phyloP scores from a whole-genome alignment of 1,140 invertebrate genomes.

The Scaptomyza hsui region DNA sequence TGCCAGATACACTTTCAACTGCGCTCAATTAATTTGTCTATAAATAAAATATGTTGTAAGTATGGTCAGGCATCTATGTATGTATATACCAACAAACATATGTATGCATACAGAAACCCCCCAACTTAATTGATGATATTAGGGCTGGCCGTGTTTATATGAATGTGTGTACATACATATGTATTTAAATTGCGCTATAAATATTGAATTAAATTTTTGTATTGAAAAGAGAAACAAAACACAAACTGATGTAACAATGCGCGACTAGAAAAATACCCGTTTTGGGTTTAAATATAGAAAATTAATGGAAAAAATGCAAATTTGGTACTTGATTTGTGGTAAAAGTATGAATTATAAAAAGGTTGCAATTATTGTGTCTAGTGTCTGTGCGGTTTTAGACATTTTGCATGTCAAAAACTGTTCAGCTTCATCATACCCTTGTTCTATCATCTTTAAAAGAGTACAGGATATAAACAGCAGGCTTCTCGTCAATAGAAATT shows the following conservation, averaged over 20 bases:
- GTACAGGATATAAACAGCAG: constrained; percentile 26
- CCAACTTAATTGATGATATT: constrained; percentile 53
- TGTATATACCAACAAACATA: too few species aligned
- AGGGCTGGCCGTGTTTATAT: constrained; percentile 22
- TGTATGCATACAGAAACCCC: constrained; percentile 9
- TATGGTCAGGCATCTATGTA: constrained; percentile 25
- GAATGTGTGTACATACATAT: not conserved
- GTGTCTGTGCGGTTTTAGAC: not conserved
- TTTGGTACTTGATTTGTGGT: too few species aligned
- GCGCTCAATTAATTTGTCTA: constrained; percentile 49
- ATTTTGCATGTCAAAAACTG: not conserved
- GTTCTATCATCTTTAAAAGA: not conserved
- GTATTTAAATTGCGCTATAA: constrained; percentile 56
- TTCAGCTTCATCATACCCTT: not conserved
- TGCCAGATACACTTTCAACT: constrained; percentile 26
- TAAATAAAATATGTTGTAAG: constrained; percentile 60
- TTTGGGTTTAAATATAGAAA: not conserved
- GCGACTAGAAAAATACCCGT: constrained; percentile 8
- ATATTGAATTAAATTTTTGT: constrained; percentile 66
- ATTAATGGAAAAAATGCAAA: too few species aligned
- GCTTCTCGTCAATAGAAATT: constrained; percentile 33
- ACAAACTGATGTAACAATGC: too few species aligned
- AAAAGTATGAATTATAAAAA: not conserved
- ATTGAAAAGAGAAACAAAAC: constrained; percentile 12
- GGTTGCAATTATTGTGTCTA: not conserved